Base-by-base conservation (phyloP, 2,888 invertebrate species). In the Lathronympha strigana region DNA sequence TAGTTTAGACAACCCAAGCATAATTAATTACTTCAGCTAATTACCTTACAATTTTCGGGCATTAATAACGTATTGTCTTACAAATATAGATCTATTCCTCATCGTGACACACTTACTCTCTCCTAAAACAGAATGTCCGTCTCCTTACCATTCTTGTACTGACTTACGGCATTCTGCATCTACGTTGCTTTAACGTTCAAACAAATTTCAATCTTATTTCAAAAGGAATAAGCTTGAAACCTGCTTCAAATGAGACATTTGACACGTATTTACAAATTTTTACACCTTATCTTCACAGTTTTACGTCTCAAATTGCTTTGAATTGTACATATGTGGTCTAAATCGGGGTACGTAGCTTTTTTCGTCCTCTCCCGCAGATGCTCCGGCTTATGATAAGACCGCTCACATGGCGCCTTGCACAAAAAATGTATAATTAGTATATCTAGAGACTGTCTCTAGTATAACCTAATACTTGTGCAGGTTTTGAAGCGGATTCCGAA, bases 321-420 rank as follows among this genome's bases (percentile, higher is more conserved):
- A 19, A n/a, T 8, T 13, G 31, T 13, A n/a, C 31, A 51, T 2
- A 8, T 40, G 25, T 25, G 19, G 13, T 31, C 38, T 62, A 62
- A 47, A 62, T 47, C 45, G 53, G 54, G 62, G 36, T 43, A 45
- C 47, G 17, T 9, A 45, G n/a, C 36, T 45, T 54, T 62, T 54
- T 47, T 53, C 50, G n/a, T 62, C 53, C 53, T 54, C 62, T 54
- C 62, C 62, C 62, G 45, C 62, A 25, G 54, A 45, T 47, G 40
- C 13, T 62, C 11, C 19, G 43, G 45, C 17, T 61, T 33, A 45
- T 9, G 19, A 33, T 19, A 19, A 19, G 33, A 51, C 28, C 11
- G 33, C 51, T 13, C 49, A 19, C 51, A 33, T 19, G 33, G n/a
- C 33, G 21, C 8, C 25, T 5, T 13, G 6, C 6, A 25, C n/a